Base-by-base conservation (phyloP, 2,113 vertebrate species). In the Aythya baeri region DNA sequence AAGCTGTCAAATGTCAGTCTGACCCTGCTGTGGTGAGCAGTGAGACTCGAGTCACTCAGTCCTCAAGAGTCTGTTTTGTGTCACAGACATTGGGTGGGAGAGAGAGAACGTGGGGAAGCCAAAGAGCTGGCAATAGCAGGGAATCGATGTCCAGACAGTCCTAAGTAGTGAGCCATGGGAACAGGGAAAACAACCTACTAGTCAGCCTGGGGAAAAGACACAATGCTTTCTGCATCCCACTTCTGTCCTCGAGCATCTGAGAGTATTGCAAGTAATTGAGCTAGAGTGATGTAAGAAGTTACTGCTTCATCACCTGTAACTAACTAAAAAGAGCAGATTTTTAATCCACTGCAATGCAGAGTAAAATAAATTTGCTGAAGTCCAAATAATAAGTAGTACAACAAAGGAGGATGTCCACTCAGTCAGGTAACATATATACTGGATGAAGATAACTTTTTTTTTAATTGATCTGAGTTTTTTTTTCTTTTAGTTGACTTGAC, bases 1-100 rank as follows among this genome's bases (percentile, higher is more conserved):
- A 75, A 76, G 66, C n/a, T 89, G 29, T 88, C 76, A 58, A 2
- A 93, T 80, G 96, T 96, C 89, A 93, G 66, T 36, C 32, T 93
- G 89, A 87, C 94, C 84, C 49, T 92, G 82, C 13, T 49, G 58
- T 44, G 91, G 34, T 43, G 71, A 83, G 17, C 46, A 50, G 65
- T 21, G 68, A 57, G 52, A n/a, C 9, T 68, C 1, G 1, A 7
- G 95, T 93, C 80, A 73, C 70, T 44, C 4, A 31, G 93, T 70
- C 66, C 89, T 73, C 54, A 36, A 17, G 78, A 59, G 36, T 7
- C 44, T 23, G 41, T 63, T 23, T 9, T 58, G 31, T 72, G 83
- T 68, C 68, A 72, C 17, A 15, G 70, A 29, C 17, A 9, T 54
- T 54, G 50, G 50, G 9, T 29, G 50, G 49, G 34, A 29, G 34